Evolutionary conservation across 30 jellyfish, hydroid and myxozoan genomes (phyloP).

Genomic region (Phacellophora camtschatica): DNA sequence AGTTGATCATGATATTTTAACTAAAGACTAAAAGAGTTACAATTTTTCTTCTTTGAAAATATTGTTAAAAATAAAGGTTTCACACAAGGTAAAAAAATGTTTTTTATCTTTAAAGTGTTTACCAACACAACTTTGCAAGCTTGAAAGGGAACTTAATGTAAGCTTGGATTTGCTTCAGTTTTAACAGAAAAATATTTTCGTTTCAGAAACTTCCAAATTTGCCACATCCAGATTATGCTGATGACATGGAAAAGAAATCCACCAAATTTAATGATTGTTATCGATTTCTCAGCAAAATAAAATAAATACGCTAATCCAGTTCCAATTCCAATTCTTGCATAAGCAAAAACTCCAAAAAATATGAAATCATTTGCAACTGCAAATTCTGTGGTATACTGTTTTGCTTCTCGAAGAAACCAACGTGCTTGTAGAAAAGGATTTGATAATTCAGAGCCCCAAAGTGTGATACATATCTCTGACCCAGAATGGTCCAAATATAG

Average conservation of each 20-base stretch:
- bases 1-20: too few relatives aligned
- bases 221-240: conserved; percentile 76
- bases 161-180: too few relatives aligned
- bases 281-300: conserved; percentile 51
- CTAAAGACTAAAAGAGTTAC: too few relatives aligned
- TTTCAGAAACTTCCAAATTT: conserved; percentile 48
- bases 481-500: conserved; percentile 70
- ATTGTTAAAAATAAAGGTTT: too few relatives aligned
- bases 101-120: too few relatives aligned
- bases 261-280: conserved; percentile 55
- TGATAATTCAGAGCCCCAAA: conserved; percentile 94
- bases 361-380: conserved; percentile 71
- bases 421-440: conserved; percentile 88
- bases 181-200: conserved; percentile 22
- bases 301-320: conserved; percentile 52
- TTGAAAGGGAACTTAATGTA: too few relatives aligned
- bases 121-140: too few relatives aligned
- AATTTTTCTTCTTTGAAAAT: too few relatives aligned
- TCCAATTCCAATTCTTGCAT: conserved; percentile 77
- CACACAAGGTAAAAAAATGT: too few relatives aligned
- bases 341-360: conserved; percentile 55
- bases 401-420: conserved; percentile 78
- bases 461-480: conserved; percentile 77
- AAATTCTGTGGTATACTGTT: conserved; percentile 54
- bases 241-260: conserved; percentile 69